Evolutionary conservation across 2,888 invertebrate genomes (phyloP).

Genomic region (Callyntrura sp.): DNA sequence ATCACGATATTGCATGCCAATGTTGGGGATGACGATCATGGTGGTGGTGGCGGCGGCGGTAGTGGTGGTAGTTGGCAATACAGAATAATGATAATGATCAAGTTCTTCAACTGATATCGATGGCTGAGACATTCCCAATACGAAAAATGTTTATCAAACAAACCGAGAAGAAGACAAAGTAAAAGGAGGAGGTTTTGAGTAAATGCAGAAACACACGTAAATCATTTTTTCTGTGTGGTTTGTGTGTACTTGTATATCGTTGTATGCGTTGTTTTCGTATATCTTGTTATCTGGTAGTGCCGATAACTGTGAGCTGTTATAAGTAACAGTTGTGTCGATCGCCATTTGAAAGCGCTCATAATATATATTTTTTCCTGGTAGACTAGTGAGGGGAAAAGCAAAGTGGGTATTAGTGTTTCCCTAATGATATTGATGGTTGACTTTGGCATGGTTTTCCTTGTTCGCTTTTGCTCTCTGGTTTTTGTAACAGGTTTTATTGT

Average conservation of each 20-base stretch:
- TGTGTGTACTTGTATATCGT: neutral
- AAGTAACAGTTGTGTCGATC: neutral
- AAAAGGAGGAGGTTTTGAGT: constrained; percentile 43
- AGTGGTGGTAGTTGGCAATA: too few species aligned
- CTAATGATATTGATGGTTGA: neutral
- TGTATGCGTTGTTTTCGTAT: too few species aligned
- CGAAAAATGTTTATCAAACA: constrained; percentile 37
- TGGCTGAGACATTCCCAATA: constrained; percentile 47
- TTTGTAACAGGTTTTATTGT: constrained; percentile 62
- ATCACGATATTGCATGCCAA: constrained; percentile 60
- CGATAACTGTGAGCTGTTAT: neutral
- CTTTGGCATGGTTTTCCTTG: constrained; percentile 38
- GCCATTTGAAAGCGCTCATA: neutral
- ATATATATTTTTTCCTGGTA: neutral
- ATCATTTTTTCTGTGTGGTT: constrained; percentile 57
- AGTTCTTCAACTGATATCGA: constrained; percentile 67
- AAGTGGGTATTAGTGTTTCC: too few species aligned
- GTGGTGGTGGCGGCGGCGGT: too few species aligned
- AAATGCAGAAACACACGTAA: constrained; percentile 51
- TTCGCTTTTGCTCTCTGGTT: neutral
- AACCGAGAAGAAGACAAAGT: constrained; percentile 27
- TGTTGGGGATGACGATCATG: constrained; percentile 32
- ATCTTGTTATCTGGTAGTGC: neutral
- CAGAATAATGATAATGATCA: constrained; percentile 61
- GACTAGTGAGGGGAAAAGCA: too few species aligned